Base-by-base conservation (phyloP, 1,140 invertebrate genomes). In the Neelides sp. region DNA sequence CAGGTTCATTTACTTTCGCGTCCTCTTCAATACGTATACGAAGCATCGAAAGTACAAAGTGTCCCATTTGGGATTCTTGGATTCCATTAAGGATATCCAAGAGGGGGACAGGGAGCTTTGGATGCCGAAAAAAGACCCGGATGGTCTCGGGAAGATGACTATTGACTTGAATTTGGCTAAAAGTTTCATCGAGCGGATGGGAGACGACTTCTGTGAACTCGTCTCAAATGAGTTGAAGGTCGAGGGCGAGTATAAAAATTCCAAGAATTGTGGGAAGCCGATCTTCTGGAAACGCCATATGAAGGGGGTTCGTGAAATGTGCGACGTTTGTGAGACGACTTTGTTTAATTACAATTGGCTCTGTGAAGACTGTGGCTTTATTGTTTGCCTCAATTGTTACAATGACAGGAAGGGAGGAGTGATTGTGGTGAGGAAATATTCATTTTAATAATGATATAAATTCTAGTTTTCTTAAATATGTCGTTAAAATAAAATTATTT, bases 301-400 rank as follows among this genome's bases (percentile, higher is more conserved):
- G 1, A 82, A 88, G 65, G 90, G 91, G n/a, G 88, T 94, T 12
- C 71, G 93, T 15, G 94, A 98, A 70, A 92, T 97, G 78, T 98
- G 94, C 68, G 94, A 98, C 69, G 88, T 96, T 1, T 98, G 94
- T 69, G 87, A 94, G 66, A 97, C 94, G 0, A 96, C 93, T 0
- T 72, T 98, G 2, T 98, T 98, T 69, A 97, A 98, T 70, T 90
- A 87, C 68, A 93, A 98, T 69, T 97, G 91, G 90, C 89, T 89
- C 0, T 98, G 93, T 67, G 79, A 82, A 40, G 93, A 93, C 68
- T 98, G 94, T 69, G 94, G 93, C 15, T 96, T 96, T 71, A 88
- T 93, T 39, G 89, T 95, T 12, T 98, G 94, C 70, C 79, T 96
- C 41, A 91, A 96, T 68, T 98, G 94, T 67, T 97, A 93, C 65